Base-by-base conservation (phyloP, 35 echinoderm and acorn worm genomes). In the Lytechinus variegatus region DNA sequence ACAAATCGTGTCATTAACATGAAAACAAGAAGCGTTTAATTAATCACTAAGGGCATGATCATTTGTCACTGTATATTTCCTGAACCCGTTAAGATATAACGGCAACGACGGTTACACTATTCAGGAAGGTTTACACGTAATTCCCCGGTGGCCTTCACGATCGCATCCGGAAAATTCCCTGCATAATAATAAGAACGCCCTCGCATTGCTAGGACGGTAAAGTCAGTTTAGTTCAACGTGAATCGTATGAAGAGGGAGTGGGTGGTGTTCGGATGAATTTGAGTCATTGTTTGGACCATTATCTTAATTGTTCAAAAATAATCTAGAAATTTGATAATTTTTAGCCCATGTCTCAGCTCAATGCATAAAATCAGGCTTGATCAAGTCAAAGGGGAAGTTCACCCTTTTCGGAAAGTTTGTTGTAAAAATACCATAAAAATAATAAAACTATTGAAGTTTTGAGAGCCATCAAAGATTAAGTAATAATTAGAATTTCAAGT, bases 21-120 rank as follows among this genome's bases (percentile, higher is more conserved):
- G 66, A 79, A 79, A 79, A 79, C 66, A 79, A 79, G 66, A 79
- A 79, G 66, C 19, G 66, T 79, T 79, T 79, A 79, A 79, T 79
- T 79, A 79, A 79, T 79, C 66, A 79, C 66, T 79, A 24, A 79
- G 66, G 66, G 12, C 66, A 79, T 79, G 66, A 79, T 27, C 66
- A 79, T 79, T 14, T 79, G n/a, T 79, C 66, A 79, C 66, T 79
- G 14, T 71, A 21, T 19, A n/a, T 27, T 79, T 79, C 66, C 16
- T 79, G 66, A 24, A 79, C 66, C 16, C 16, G 19, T 79, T 79
- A 19, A 79, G 8, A 79, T 24, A 16, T 79, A 79, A 79, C 19
- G 66, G n/a, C 19, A 79, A 24, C 66, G 66, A 79, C 66, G 66
- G 66, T 79, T 24, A 79, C 19, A 79, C 66, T 7, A 6, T 79